Conservation (phyloP, 2,797 vertebrate species). For the Urophycis tenuis region DNA sequence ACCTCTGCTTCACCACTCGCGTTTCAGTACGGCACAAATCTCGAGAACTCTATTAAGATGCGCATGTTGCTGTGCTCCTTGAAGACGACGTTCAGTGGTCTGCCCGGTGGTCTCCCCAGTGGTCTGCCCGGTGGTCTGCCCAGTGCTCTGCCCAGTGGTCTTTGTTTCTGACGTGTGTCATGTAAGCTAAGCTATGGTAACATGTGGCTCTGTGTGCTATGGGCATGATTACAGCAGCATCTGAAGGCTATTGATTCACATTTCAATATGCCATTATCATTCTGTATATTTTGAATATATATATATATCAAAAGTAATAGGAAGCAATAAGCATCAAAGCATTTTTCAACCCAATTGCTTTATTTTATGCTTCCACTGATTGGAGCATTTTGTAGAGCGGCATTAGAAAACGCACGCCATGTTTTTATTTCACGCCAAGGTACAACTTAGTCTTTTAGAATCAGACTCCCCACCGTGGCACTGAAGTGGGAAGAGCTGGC, state of each 20-base stretch:
- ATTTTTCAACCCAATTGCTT: background rate
- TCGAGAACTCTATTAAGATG: background rate
- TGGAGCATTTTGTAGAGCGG: background rate
- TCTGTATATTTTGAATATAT: background rate
- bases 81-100: no score
- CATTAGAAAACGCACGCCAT: background rate
- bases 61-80: slow-evolving; percentile 38
- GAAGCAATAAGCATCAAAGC: background rate
- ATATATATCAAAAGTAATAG: background rate
- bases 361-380: background rate
- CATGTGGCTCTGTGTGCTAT: no score
- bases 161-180: no score
- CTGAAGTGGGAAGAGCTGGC: background rate
- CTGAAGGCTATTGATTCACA: background rate
- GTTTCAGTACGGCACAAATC: background rate
- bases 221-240: background rate
- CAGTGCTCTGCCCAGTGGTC: no score
- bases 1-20: background rate
- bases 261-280: background rate
- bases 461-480: background rate
- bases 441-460: background rate
- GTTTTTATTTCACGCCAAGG: background rate
- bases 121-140: no score
- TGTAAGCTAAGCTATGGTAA: no score
- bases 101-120: no score